Base-by-base conservation (phyloP, 1,140 invertebrate genomes). In the Telenomus remus region DNA sequence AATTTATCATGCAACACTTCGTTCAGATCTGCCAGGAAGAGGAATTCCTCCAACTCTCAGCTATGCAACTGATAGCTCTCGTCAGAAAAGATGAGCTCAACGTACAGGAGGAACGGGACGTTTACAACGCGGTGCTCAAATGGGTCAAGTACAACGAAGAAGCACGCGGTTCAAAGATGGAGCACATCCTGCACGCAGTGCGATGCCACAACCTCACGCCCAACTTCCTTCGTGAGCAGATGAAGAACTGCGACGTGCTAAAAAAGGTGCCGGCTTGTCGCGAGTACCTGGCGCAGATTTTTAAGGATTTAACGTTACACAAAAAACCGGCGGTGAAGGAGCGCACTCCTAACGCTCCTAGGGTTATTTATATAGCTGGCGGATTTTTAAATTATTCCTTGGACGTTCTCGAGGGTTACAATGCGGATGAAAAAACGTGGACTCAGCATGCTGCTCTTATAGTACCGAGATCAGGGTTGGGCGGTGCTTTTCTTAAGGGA, bases 161-260 rank as follows among this genome's bases (percentile, higher is more conserved):
- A 53, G 92, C 91, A 27, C 88, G 96, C 46, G 91, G 94, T 64
- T 91, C 92, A 4, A 95, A 95, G 83, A 95, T 97, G 92, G 94
- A 96, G 74, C 91, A 93, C 72, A 95, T 98, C 76, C 85, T 98
- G 27, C 92, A 92, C 80, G 95, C 94, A 0, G 96, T 97, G 1
- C 91, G 96, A 1, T 96, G 96, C 82, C 95, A 97, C 81, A 97
- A 95, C 86, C 89, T 98, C 10, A 95, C 95, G n/a, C 96, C 96
- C 0, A 93, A 91, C 75, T 98, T 97, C 85, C 79, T 93, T 7
- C 93, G 95, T 74, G 94, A 96, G 63, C 96, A 97, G 88, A 95
- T 98, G 91, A 95, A 93, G 76, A 95, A 95, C 79, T 97, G 96
- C 86, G 93, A 95, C 44, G 91, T 97, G 1, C 85, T 98, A n/a